These are phyloP conservation scores for Nothoprocta pentlandii DNA, from an alignment of 2,113 vertebrate species.

Conservation along the genomic window DNA sequence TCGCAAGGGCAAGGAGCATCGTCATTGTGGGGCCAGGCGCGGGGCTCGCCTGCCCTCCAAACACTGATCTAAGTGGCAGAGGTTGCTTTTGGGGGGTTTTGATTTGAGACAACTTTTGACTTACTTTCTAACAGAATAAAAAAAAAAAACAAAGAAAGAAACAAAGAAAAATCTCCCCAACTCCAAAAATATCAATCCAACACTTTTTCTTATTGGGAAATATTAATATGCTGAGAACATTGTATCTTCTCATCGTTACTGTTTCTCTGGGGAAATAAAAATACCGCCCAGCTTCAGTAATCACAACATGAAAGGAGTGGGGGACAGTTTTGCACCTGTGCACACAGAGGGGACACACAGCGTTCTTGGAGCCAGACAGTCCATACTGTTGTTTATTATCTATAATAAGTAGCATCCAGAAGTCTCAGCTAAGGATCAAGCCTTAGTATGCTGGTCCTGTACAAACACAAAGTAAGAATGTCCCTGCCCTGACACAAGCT, in stretches of 20 bases:
- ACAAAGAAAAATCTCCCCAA: not conserved
- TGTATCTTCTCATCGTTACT: not conserved
- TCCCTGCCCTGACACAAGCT: constrained; percentile 16
- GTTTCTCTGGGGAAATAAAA: not conserved
- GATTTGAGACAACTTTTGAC: not conserved
- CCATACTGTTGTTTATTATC: constrained; percentile 42
- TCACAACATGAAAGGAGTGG: not conserved
- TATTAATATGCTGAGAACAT: not conserved
- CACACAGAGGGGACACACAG: not conserved
- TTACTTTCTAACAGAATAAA: not conserved
- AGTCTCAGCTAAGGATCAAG: constrained; percentile 7
- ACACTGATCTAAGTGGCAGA: not conserved
- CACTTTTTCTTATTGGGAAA: not conserved
- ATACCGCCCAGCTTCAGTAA: not conserved
- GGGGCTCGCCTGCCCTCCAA: not conserved
- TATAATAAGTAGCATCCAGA: constrained; percentile 45
- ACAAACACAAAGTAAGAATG: constrained; percentile 27
- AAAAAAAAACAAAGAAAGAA: not conserved
- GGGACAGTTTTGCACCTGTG: not conserved
- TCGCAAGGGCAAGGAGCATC: too few species aligned
- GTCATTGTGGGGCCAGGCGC: not conserved
- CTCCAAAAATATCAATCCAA: not conserved
- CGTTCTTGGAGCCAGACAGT: not conserved
- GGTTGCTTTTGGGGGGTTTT: not conserved
- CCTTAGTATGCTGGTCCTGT: not conserved